phyloP scores from a whole-genome alignment of 1,140 invertebrate species.

The Diabrotica undecimpunctata region DNA sequence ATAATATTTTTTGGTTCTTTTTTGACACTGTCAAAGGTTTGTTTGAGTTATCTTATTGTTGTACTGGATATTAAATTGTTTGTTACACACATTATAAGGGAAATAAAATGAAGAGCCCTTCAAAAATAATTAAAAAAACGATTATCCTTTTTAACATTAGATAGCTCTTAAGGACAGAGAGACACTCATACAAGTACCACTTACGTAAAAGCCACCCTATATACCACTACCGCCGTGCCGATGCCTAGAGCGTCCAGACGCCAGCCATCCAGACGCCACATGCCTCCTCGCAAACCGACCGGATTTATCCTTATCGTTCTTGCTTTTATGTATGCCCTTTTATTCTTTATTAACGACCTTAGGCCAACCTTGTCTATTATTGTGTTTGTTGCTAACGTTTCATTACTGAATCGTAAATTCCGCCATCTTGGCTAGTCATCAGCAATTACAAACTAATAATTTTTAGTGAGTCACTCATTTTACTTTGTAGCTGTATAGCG shows the following conservation, averaged over 20 bases:
- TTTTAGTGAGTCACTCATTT: background rate
- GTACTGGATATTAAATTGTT: too few relatives aligned
- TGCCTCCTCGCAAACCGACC: slow-evolving; percentile 13
- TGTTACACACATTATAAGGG: too few relatives aligned
- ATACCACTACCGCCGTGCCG: background rate
- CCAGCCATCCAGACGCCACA: slow-evolving; percentile 24
- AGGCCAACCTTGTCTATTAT: slow-evolving; percentile 21
- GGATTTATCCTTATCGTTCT: slow-evolving; percentile 26
- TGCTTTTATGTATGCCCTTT: slow-evolving; percentile 26
- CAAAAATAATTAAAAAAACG: too few relatives aligned
- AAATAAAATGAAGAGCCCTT: too few relatives aligned
- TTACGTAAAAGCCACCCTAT: background rate
- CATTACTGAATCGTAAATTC: slow-evolving; percentile 2
- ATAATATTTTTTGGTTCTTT: too few relatives aligned
- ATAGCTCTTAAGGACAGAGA: too few relatives aligned
- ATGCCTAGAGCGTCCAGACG: slow-evolving; percentile 21
- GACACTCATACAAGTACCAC: too few relatives aligned
- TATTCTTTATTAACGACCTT: slow-evolving; percentile 30
- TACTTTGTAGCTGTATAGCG: background rate
- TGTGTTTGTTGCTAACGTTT: background rate
- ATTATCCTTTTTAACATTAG: too few relatives aligned
- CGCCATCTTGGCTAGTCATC: slow-evolving; percentile 1
- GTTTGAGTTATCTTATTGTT: too few relatives aligned
- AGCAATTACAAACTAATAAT: background rate
- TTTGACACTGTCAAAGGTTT: too few relatives aligned